Base-by-base conservation (phyloP, 2,113 vertebrate species). In the Ptilonorhynchus violaceus region DNA sequence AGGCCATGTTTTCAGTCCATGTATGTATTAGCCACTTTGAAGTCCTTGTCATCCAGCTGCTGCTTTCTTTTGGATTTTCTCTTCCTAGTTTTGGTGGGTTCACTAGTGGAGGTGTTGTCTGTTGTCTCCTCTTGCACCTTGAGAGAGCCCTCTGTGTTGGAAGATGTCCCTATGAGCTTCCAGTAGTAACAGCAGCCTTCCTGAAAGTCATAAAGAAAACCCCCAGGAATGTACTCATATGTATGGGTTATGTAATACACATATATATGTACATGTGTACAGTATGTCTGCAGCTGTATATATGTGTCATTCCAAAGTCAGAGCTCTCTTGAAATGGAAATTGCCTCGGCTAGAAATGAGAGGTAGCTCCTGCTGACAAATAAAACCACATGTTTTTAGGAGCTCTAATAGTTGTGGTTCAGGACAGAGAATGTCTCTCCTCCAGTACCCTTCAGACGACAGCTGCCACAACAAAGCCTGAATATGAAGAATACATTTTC, bases 391-490 rank as follows among this genome's bases (percentile, higher is more conserved):
- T 47, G 42, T n/a, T 92, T 90, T 82, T 41, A 75, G 47, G 60
- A 63, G 37, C 76, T 92, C 33, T 89, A 27, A 67, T 64, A 84
- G 60, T 59, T 80, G 37, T 55, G 55, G 78, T 78, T 75, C 47
- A 30, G 85, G 73, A 78, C 19, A 59, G 78, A 66, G 74, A 59
- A 88, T 25, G 75, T 84, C 76, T 83, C 62, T 85, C 47, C 96
- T 70, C 55, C 58, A 8, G 37, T 70, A 11, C 42, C 77, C 84
- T 85, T 87, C 68, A 39, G 85, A 46, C 2, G 49, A 62, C 95
- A 93, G 92, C 95, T 95, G 92, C 93, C 79, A 75, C 73, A 50
- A 12, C 1, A 18, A 47, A 59, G 88, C 28, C 92, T 92, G 85
- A 31, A n/a, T n/a, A 14, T 23, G 79, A 94, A 81, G 93, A 75